Conservation (phyloP, 2,888 invertebrate genomes). For the Ophioninae sp. region DNA sequence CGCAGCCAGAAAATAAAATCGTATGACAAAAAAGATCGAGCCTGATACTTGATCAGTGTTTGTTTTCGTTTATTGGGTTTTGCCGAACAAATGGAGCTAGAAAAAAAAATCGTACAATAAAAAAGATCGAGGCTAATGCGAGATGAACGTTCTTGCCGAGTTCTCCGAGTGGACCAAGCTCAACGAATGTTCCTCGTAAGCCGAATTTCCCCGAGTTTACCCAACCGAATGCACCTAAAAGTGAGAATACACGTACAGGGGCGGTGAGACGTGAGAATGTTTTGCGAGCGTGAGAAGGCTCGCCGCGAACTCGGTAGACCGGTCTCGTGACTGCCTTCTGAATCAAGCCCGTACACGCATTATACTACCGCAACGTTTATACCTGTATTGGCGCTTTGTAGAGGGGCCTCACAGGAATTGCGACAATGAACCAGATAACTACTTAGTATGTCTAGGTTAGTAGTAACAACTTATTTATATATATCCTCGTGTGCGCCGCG, state of each 20-base stretch:
- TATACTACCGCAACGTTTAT: conserved; percentile 25
- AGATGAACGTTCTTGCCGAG: no score
- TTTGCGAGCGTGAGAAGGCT: conserved; percentile 27
- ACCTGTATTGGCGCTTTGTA: conserved; percentile 17
- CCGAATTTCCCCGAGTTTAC: no score
- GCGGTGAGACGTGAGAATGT: not conserved
- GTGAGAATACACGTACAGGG: not conserved
- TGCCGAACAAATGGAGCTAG: not conserved
- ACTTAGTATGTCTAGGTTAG: conserved; percentile 76
- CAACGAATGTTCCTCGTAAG: no score
- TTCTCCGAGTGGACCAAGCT: no score
- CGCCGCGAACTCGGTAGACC: conserved; percentile 47
- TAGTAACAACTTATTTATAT: conserved; percentile 73
- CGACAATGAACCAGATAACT: conserved; percentile 78
- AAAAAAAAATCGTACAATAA: no score
- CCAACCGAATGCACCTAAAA: not conserved
- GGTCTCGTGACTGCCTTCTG: conserved; percentile 50
- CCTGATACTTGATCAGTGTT: not conserved
- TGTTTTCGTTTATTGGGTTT: not conserved
- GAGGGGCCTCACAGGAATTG: conserved; percentile 61
- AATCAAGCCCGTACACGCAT: conserved; percentile 21
- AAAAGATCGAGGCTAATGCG: no score
- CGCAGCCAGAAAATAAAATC: conserved; percentile 28
- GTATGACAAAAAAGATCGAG: not conserved
- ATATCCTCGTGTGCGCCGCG: conserved; percentile 57